Conservation (phyloP, 1,140 invertebrate genomes). For the Lasioglossum baleicum region DNA sequence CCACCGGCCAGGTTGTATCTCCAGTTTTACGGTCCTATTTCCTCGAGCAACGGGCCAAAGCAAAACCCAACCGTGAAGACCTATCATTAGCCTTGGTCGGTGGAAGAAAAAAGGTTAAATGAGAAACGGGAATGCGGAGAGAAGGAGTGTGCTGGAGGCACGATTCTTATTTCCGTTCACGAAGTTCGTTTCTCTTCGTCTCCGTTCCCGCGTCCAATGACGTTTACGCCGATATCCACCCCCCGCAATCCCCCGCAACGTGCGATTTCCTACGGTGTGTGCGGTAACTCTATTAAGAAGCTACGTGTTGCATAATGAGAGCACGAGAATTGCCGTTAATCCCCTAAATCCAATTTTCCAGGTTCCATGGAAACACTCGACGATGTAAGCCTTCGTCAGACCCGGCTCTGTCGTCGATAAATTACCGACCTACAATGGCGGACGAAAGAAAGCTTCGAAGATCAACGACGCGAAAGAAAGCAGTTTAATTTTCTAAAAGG, state of each 20-base stretch:
- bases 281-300: conserved; percentile 36
- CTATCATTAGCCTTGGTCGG: conserved; percentile 22
- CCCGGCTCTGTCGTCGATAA: conserved; percentile 49
- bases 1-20: not conserved
- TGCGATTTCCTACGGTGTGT: not conserved
- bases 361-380: conserved; percentile 54
- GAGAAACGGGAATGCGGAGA: not conserved
- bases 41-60: not conserved
- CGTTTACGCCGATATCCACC: not conserved
- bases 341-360: conserved; percentile 66
- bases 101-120: conserved; percentile 1
- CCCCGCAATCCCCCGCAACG: not conserved
- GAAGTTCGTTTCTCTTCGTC: conserved; percentile 14
- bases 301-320: conserved; percentile 57
- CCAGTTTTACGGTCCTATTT: conserved; percentile 17
- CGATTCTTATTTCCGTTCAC: not conserved
- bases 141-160: not conserved
- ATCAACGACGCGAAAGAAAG: too few species aligned
- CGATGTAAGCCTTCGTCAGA: conserved; percentile 36
- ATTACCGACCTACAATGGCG: conserved; percentile 35
- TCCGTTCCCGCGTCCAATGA: not conserved
- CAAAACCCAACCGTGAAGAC: conserved; percentile 12
- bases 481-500: too few species aligned
- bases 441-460: too few species aligned
- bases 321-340: conserved; percentile 49